Base-by-base conservation (phyloP, 64 coral and sea anemone genomes). In the Montipora sp. region DNA sequence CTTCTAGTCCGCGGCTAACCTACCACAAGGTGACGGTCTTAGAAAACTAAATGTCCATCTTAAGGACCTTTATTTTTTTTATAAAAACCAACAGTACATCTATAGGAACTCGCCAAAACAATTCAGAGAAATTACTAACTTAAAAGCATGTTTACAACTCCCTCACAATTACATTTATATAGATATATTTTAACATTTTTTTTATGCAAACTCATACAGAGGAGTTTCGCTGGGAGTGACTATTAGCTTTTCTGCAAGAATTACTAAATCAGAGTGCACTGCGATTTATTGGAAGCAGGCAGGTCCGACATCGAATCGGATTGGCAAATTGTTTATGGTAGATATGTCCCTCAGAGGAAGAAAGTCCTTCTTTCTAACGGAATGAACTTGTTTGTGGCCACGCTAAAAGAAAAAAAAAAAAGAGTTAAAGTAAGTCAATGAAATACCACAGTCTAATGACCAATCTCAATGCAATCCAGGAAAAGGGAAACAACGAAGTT, bases 281-380 rank as follows among this genome's bases (percentile, higher is more conserved):
- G 18, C 5, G 65, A 72, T 71, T 80, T 88, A 93, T 55, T 87
- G 75, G 77, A 93, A 93, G 48, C 91, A 93, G 18, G 88, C 91
- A 12, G 91, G 91, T 13, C 91, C 91, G 44, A 93, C 51, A 58
- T 88, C 51, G 73, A 88, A 93, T 50, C 78, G 55, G 66, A 93
- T 79, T 88, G 83, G 75, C 84, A 61, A 46, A 71, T 79, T 58
- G 59, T 78, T 44, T 79, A 14, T 58, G 20, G 86, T 87, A 8
- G 91, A 81, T 5, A 93, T 72, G 82, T 93, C 91, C 51, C 75
- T 81, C 77, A 93, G 55, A 18, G 91, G 91, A 61, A 93, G 91
- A 8, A 93, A 13, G 12, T 93, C 91, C 60, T 79, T 65, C 67
- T 88, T 88, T 16, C 61, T 50, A 48, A 88, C 18, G 21, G 80